Percentiles rank a stretch among this genome's conserved stretches.
These are phyloP conservation scores for Auanema freiburgensis DNA, from an alignment of 2,888 invertebrate genomes.

Conservation along the genomic window DNA sequence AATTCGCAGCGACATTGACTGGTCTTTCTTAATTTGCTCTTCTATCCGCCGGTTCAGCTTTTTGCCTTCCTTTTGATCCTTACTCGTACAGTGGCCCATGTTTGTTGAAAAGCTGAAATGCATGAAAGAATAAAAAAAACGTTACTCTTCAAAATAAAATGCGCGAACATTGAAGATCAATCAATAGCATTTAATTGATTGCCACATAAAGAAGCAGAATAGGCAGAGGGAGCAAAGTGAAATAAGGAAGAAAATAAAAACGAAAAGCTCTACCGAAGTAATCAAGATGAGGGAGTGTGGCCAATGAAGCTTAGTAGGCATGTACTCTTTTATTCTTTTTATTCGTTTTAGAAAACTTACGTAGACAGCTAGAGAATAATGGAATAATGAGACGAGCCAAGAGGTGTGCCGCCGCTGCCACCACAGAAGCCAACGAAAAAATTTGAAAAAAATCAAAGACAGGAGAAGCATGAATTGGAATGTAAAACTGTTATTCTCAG, in stretches of 20 bases:
- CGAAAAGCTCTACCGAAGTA: no score
- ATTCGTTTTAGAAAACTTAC: no score
- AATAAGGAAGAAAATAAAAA: no score
- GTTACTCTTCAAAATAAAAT: slow-evolving; percentile 8
- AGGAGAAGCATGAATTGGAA: not conserved
- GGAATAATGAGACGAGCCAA: no score
- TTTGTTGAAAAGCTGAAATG: slow-evolving; percentile 1
- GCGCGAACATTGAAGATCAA: not conserved
- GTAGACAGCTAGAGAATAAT: no score
- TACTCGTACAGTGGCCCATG: slow-evolving; percentile 64
- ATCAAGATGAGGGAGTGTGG: no score
- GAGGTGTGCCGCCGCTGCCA: not conserved
- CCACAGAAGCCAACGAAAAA: not conserved
- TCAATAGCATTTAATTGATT: not conserved
- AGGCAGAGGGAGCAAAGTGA: no score
- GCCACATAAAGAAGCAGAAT: no score
- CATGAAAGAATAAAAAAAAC: slow-evolving; percentile 7
- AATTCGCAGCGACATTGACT: slow-evolving; percentile 61
- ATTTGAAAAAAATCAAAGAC: slow-evolving; percentile 2
- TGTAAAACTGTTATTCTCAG: no score
- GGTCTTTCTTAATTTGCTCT: slow-evolving; percentile 63
- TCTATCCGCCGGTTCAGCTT: slow-evolving; percentile 61
- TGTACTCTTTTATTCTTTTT: no score
- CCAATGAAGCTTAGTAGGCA: no score
- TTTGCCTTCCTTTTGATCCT: slow-evolving; percentile 62